Evolutionary conservation across 1,140 invertebrate genomes (phyloP).

Genomic region (Drosophila insularis): DNA sequence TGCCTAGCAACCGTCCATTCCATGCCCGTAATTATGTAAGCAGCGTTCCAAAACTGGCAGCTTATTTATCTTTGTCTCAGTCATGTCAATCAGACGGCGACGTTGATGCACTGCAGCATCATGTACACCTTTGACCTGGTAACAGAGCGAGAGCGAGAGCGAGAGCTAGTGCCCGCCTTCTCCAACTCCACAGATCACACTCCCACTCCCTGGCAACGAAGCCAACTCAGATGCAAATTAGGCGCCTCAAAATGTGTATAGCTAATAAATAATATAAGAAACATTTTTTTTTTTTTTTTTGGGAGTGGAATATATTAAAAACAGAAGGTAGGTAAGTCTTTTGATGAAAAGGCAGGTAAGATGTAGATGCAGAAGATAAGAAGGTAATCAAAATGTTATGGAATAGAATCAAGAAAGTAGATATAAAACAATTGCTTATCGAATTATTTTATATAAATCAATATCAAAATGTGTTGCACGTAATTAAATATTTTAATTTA

Average conservation of each 20-base stretch:
- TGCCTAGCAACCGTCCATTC: conserved; percentile 61
- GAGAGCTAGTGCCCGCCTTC: conserved; percentile 14
- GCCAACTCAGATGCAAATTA: conserved; percentile 55
- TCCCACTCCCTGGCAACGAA: background rate
- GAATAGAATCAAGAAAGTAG: no score
- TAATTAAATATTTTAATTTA: no score
- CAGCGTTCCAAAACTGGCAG: conserved; percentile 74
- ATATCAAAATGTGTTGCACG: no score
- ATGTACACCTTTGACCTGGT: conserved; percentile 68
- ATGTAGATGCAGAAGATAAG: no score
- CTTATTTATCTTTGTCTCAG: conserved; percentile 77
- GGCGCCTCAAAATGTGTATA: conserved; percentile 41
- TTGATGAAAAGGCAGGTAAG: background rate
- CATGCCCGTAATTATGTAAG: conserved; percentile 71
- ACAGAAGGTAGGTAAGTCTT: background rate
- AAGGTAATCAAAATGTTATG: no score
- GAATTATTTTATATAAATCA: no score
- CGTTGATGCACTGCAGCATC: conserved; percentile 71
- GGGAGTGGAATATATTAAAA: background rate
- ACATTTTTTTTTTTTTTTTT: background rate
- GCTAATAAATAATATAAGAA: conserved; percentile 43
- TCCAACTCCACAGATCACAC: background rate
- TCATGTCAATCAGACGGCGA: conserved; percentile 69
- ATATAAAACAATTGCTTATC: no score
- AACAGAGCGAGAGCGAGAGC: conserved; percentile 6